Base-by-base conservation (phyloP, 1,140 invertebrate genomes). In the Teleogryllus occipitalis region DNA sequence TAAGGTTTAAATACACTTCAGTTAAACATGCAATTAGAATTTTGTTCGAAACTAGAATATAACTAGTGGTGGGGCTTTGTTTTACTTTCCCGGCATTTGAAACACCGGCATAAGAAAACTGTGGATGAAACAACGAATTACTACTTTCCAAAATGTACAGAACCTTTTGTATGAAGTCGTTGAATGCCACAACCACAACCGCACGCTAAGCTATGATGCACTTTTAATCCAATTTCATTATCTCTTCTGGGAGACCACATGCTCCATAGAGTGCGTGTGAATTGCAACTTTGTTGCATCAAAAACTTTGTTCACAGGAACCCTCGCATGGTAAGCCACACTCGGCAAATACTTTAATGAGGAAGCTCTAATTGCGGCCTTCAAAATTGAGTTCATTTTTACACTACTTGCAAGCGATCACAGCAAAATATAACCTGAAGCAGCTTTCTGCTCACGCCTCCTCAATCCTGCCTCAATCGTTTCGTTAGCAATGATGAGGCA, bases 331-430 rank as follows among this genome's bases (percentile, higher is more conserved):
- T 85, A 47, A 39, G 75, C 46, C 12, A 65, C 77, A 79, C 54
- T 79, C 14, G 65, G 18, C 15, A 79, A 21, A 18, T 18, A 79
- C 75, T 80, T 80, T 21, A 80, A 27, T 82, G 81, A 86, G 82
- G 86, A 87, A 21, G 90, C 83, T 79, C 88, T 87, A 48, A 90
- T 84, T 7, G 88, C 88, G 39, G 88, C 89, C 85, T 89, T 91
- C 48, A 91, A 87, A 80, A 93, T 87, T 79, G 90, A 90, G 84
- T 91, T 93, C 92, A 93, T 93, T 84, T 88, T 92, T 82, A 65
- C 54, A 10, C 54, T 65, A 65, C 10, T 65, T 18, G 54, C 7
- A 39, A 39, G 5, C 27, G 27, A 39, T 39, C 27, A 39, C 27
- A 39, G 27, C 1, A 39, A 39, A 39, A 39, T 39, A 39, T 39